phyloP scores from a whole-genome alignment of 2,797 vertebrate genomes.

The Muraenolepis orangiensis region DNA sequence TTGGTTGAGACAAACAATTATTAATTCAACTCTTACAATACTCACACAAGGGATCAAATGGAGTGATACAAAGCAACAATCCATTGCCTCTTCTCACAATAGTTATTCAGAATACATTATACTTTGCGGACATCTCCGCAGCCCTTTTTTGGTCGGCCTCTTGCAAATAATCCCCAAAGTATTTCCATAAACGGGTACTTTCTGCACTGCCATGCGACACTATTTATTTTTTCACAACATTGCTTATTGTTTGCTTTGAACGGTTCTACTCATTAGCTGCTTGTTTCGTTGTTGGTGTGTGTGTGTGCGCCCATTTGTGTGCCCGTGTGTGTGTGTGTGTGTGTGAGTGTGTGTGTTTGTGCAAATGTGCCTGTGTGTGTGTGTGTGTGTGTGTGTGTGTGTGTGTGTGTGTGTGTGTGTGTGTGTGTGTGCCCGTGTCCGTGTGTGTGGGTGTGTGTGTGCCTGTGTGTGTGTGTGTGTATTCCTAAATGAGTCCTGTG shows the following conservation, averaged over 20 bases:
- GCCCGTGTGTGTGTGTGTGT: too few relatives aligned
- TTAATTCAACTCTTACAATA: too few relatives aligned
- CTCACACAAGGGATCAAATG: not conserved
- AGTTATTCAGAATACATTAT: not conserved
- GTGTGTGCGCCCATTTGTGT: not conserved
- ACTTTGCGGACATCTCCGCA: not conserved
- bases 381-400: too few relatives aligned
- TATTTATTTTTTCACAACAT: not conserved
- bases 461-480: conserved; percentile 9
- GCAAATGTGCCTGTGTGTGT: too few relatives aligned
- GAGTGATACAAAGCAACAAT: not conserved
- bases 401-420: not conserved
- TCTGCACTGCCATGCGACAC: not conserved
- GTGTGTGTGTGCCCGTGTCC: not conserved
- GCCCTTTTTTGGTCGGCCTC: not conserved
- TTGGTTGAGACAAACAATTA: not conserved
- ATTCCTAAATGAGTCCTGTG: not conserved
- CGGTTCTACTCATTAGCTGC: not conserved
- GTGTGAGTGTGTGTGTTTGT: too few relatives aligned
- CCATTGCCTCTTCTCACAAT: not conserved
- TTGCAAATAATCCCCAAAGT: not conserved
- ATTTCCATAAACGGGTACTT: not conserved
- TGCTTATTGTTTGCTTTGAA: not conserved
- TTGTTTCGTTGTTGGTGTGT: not conserved
- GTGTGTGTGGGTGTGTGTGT: conserved; percentile 13